Conservation (phyloP, 2,797 vertebrate genomes). For the Acanthiza pusilla region DNA sequence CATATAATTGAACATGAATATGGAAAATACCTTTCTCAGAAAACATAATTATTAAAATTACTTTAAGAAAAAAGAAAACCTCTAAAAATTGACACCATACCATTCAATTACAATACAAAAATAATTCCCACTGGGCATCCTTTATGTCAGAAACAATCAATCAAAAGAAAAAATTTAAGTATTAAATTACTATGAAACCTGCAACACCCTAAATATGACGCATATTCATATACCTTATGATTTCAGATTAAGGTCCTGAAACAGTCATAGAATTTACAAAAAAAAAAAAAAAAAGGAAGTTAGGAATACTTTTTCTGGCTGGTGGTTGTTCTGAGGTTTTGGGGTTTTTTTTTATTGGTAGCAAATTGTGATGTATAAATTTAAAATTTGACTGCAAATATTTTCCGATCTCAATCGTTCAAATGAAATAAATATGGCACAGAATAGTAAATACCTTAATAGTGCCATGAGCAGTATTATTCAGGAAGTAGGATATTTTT, state of each 20-base stretch:
- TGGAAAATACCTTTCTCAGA: background rate
- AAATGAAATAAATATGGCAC: background rate
- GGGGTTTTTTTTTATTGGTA: accelerated
- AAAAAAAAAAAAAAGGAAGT: too few species aligned
- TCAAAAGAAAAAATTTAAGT: background rate
- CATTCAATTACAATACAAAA: background rate
- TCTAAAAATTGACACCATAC: background rate
- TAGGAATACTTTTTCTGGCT: background rate
- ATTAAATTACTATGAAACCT: background rate
- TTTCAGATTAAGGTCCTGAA: background rate
- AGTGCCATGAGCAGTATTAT: background rate
- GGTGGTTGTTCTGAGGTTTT: background rate
- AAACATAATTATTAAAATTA: background rate
- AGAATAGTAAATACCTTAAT: background rate
- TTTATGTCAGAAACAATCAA: background rate
- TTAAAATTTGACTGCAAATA: background rate
- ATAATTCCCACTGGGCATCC: background rate
- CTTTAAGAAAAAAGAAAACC: accelerated
- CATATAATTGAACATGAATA: background rate
- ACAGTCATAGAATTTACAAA: background rate
- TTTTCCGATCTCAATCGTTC: background rate
- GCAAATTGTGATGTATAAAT: background rate
- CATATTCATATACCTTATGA: background rate
- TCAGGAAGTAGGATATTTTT: background rate
- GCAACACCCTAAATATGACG: background rate